A percentile compares a stretch with the other conserved stretches of the same genome.
These are phyloP conservation scores for Thaumatotibia leucotreta DNA, from an alignment of 1,140 invertebrate species.

Conservation along the genomic window DNA sequence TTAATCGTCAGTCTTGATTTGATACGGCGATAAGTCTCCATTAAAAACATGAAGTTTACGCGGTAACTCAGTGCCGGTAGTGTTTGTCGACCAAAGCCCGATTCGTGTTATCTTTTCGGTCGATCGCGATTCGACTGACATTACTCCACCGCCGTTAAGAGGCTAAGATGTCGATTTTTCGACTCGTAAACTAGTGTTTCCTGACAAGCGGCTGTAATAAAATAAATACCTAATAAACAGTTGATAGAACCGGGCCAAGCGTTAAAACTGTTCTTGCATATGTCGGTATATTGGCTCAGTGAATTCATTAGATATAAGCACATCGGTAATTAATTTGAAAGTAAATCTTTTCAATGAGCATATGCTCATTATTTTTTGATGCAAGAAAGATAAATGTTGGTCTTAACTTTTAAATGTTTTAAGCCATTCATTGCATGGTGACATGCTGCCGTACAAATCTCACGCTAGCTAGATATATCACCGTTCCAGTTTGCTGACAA, in stretches of 20 bases:
- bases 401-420: slow-evolving; percentile 53
- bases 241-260: background rate
- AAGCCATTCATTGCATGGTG: slow-evolving; percentile 36
- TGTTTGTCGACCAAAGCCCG: slow-evolving; percentile 46
- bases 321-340: slow-evolving; percentile 27
- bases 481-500: slow-evolving; percentile 63
- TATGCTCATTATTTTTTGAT: slow-evolving; percentile 21
- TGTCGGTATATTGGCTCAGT: background rate
- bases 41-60: slow-evolving; percentile 61
- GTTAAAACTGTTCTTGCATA: background rate
- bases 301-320: background rate
- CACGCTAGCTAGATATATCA: slow-evolving; percentile 54
- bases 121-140: slow-evolving; percentile 53
- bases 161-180: slow-evolving; percentile 49
- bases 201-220: slow-evolving; percentile 35
- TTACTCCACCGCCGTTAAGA: slow-evolving; percentile 37
- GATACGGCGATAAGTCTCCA: slow-evolving; percentile 62
- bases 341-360: slow-evolving; percentile 29
- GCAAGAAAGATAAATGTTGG: slow-evolving; percentile 30
- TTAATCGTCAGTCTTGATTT: slow-evolving; percentile 64
- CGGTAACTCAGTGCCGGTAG: slow-evolving; percentile 41
- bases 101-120: slow-evolving; percentile 48
- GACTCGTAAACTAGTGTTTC: slow-evolving; percentile 38
- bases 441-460: slow-evolving; percentile 48
- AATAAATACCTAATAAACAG: slow-evolving; percentile 28